Evolutionary conservation across 2,888 invertebrate genomes (phyloP).

Genomic region (Tetragonula carbonaria): DNA sequence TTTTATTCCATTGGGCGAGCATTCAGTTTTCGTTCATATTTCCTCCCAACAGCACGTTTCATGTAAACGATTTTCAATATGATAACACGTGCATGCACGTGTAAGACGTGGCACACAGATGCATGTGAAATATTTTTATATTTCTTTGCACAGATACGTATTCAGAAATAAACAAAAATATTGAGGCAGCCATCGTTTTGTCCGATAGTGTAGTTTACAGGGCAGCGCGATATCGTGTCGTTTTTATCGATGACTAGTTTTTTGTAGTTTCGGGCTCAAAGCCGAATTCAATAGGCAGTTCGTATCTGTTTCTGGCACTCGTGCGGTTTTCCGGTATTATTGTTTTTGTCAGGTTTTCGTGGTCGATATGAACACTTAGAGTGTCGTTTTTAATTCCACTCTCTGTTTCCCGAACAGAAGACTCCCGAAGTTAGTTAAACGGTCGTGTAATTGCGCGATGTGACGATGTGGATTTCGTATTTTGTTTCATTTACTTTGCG

Average conservation of each 20-base stretch:
- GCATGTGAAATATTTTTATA: too few species aligned
- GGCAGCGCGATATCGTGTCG: background rate
- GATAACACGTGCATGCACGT: too few species aligned
- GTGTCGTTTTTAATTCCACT: background rate
- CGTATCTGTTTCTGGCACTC: background rate
- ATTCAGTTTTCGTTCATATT: too few species aligned
- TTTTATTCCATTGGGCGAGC: too few species aligned
- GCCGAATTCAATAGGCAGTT: slow-evolving; percentile 11
- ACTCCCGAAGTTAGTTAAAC: background rate
- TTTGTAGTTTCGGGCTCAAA: background rate
- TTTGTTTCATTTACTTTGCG: background rate
- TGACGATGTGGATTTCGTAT: background rate
- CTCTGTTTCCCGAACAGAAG: too few species aligned
- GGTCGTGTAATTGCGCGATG: background rate
- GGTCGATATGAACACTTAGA: too few species aligned
- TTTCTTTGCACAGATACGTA: too few species aligned
- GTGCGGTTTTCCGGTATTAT: background rate
- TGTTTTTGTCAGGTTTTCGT: background rate
- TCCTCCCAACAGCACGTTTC: too few species aligned
- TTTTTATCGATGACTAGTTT: slow-evolving; percentile 21
- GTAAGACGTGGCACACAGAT: too few species aligned
- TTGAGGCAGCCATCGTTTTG: too few species aligned
- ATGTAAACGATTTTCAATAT: too few species aligned
- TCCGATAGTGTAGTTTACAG: background rate
- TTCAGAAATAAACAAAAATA: too few species aligned